These are phyloP conservation scores for Melanchra persicariae DNA, from an alignment of 2,888 invertebrate species.

Conservation along the genomic window DNA sequence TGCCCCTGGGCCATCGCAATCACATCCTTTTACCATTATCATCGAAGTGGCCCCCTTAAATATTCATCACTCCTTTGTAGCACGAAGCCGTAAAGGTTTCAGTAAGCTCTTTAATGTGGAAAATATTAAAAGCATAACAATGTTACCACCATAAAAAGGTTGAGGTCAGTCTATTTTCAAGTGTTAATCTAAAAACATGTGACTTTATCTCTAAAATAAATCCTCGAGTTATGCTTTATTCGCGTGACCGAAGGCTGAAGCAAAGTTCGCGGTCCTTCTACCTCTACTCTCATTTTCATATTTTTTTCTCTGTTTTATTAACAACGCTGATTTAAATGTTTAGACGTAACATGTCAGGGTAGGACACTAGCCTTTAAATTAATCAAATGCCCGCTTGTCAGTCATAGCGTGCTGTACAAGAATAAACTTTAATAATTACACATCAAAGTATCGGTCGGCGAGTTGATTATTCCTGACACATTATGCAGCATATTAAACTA, in stretches of 20 bases:
- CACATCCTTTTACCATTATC: neutral
- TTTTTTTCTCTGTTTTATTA: constrained; percentile 43
- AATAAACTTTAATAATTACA: constrained; percentile 59
- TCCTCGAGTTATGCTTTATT: constrained; percentile 63
- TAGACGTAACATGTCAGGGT: constrained; percentile 19
- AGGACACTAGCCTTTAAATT: constrained; percentile 49
- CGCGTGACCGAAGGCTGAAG: constrained; percentile 67
- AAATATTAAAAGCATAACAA: constrained; percentile 25
- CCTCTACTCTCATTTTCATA: constrained; percentile 54
- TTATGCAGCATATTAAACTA: constrained; percentile 36
- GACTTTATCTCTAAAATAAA: constrained; percentile 64
- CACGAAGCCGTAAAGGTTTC: constrained; percentile 20
- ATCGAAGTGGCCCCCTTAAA: neutral
- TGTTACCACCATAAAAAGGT: constrained; percentile 29
- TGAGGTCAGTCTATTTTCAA: constrained; percentile 57
- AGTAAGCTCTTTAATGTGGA: constrained; percentile 7
- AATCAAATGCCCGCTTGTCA: constrained; percentile 50
- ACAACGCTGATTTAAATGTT: constrained; percentile 36
- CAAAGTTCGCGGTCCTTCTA: constrained; percentile 36
- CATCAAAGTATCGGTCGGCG: constrained; percentile 46
- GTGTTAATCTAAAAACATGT: constrained; percentile 56
- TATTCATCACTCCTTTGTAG: constrained; percentile 25
- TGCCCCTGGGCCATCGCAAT: neutral
- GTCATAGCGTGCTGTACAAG: constrained; percentile 51
- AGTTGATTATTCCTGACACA: constrained; percentile 57